These are phyloP conservation scores for Miichthys miiuy DNA, from an alignment of 2,797 vertebrate species.

Conservation along the genomic window DNA sequence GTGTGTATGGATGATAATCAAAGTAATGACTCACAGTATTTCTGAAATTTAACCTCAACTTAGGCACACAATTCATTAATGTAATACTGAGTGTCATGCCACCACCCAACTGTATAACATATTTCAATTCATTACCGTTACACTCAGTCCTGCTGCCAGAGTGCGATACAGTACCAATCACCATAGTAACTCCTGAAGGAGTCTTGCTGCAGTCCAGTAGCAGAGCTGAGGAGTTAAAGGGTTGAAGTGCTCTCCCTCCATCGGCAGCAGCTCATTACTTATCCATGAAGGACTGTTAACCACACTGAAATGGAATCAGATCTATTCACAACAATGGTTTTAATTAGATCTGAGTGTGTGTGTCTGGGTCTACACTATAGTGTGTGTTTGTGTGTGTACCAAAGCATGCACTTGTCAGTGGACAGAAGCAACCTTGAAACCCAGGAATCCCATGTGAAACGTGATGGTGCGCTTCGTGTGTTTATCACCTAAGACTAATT, in stretches of 20 bases:
- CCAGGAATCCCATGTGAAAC: constrained; percentile 73
- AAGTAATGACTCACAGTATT: constrained; percentile 17
- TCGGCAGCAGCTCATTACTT: constrained; percentile 80
- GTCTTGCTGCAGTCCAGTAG: constrained; percentile 60
- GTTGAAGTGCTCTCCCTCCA: constrained; percentile 65
- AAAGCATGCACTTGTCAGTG: constrained; percentile 48
- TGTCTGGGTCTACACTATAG: constrained; percentile 11
- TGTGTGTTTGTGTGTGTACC: constrained; percentile 36
- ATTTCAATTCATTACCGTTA: constrained; percentile 53
- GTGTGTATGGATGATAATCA: constrained; percentile 12
- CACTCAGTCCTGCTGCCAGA: constrained; percentile 42
- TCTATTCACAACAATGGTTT: constrained; percentile 81
- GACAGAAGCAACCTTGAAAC: constrained; percentile 77
- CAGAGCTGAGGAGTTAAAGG: constrained; percentile 64
- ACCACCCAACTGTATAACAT: neutral
- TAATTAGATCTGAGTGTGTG: constrained; percentile 75
- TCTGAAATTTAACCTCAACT: constrained; percentile 4
- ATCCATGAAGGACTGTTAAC: constrained; percentile 83
- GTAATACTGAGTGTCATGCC: constrained; percentile 16
- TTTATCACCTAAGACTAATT: constrained; percentile 83
- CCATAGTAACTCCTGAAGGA: constrained; percentile 65
- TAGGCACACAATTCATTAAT: constrained; percentile 10
- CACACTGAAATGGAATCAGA: constrained; percentile 82
- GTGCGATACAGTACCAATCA: constrained; percentile 56
- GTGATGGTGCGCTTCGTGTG: constrained; percentile 66